Evolutionary conservation across 2,113 vertebrate genomes (phyloP), one percentile per base, ranked within the genome.

Genomic region (Pachyramphus minor): DNA sequence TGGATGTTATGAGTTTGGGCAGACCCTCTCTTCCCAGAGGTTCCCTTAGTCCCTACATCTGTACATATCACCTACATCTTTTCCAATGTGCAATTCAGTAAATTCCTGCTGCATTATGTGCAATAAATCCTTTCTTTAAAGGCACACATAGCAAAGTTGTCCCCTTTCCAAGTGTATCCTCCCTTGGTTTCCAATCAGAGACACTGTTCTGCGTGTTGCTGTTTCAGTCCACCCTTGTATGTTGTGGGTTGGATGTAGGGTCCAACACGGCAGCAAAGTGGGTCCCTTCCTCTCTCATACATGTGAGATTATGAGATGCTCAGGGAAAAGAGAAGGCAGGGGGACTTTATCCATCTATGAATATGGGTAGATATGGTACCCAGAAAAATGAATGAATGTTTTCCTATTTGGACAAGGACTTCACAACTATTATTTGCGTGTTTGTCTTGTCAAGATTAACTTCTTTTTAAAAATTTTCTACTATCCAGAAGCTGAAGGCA

Each of bases 301-400:
- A 45, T 53, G 17, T 3, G 3, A 42, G 7, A 44, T 25, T 53
- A 31, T 25, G 31, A 62, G 25, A 30, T 35, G 55, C 11, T 41
- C 25, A 42, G 42, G 31, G 19, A 50, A 90, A 85, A 66, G 10
- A 20, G 31, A 74, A 69, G 11, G 7, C 21, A 53, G 6, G 5
- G 4, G 3, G 83, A 39, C 2, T 67, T 45, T 15, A 69, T 42
- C 42, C 50, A 10, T 3, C 17, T 2, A 8, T 12, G 1, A 47
- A 11, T 49, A 4, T 9, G 5, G 12, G 45, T 52, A 45, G 23
- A 9, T 16, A 19, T 6, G 3, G 14, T 12, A 41, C 1, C 1
- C 20, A 82, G 37, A 45, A 47, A 47, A 62, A 47, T 12, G 7
- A 68, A 14, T 39, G 30, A 12, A 20, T 25, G 8, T n/a, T 44